These are phyloP conservation scores for Mungos mungo DNA, from an alignment of 2,113 vertebrate species.

Conservation along the genomic window DNA sequence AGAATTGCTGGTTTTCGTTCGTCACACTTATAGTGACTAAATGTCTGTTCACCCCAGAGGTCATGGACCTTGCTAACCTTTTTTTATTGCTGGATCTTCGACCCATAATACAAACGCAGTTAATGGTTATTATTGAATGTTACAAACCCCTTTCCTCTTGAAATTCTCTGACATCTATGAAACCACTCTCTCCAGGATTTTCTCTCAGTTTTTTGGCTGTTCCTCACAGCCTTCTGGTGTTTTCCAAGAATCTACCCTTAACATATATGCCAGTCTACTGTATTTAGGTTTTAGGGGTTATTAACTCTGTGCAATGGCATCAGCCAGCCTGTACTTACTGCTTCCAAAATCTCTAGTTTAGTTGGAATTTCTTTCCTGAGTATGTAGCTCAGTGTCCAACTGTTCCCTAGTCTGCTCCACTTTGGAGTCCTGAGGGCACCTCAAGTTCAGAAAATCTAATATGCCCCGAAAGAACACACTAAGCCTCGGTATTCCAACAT, in stretches of 20 bases:
- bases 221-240: not conserved
- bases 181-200: not conserved
- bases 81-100: not conserved
- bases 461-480: not conserved
- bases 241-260: not conserved
- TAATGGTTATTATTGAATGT: not conserved
- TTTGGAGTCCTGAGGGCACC: not conserved
- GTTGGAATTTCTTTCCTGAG: not conserved
- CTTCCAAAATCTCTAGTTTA: not conserved
- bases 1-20: not conserved
- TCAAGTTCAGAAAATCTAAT: not conserved
- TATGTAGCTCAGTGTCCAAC: not conserved
- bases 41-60: not conserved
- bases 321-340: not conserved
- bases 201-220: not conserved
- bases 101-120: not conserved
- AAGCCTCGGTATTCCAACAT: not conserved
- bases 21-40: not conserved
- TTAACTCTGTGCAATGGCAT: not conserved
- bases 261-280: not conserved
- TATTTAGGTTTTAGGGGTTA: not conserved
- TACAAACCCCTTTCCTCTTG: not conserved
- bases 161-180: not conserved
- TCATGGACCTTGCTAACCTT: not conserved
- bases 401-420: not conserved